phyloP scores from a whole-genome alignment of 2,797 vertebrate genomes.

The Threskiornis aethiopicus region DNA sequence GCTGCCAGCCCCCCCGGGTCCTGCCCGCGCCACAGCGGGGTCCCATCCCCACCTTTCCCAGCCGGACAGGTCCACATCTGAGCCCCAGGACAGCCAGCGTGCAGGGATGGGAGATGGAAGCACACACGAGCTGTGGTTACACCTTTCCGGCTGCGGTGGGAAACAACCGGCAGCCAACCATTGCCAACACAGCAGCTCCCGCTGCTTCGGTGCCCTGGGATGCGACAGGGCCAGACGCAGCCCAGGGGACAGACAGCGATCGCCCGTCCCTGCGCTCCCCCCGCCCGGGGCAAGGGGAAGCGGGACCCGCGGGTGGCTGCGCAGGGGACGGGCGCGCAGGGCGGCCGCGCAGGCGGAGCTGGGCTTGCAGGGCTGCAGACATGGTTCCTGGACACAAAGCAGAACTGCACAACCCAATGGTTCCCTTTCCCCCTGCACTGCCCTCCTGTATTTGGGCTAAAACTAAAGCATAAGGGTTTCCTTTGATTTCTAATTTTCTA shows the following conservation, averaged over 20 bases:
- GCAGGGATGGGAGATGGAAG: neutral
- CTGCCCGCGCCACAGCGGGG: neutral
- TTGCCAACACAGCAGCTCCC: neutral
- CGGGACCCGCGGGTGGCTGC: neutral
- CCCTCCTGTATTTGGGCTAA: neutral
- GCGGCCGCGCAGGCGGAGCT: neutral
- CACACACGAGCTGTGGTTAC: fast-evolving
- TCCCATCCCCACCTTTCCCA: neutral
- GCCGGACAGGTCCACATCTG: fast-evolving
- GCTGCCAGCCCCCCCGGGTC: neutral
- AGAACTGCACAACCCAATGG: fast-evolving
- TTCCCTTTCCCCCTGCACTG: neutral
- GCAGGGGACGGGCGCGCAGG: fast-evolving
- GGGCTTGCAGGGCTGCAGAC: neutral
- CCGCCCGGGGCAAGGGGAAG: fast-evolving
- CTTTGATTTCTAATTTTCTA: neutral
- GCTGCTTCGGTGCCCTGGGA: neutral
- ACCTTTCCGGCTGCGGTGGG: neutral
- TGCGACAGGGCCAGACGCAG: neutral
- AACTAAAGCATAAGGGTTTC: neutral
- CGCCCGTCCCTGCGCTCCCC: neutral
- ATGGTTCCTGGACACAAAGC: neutral
- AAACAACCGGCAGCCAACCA: neutral
- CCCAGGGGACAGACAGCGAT: neutral
- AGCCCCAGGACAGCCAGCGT: neutral